phyloP scores from a whole-genome alignment of 1,140 invertebrate genomes.

The Andricus grossulariae region DNA sequence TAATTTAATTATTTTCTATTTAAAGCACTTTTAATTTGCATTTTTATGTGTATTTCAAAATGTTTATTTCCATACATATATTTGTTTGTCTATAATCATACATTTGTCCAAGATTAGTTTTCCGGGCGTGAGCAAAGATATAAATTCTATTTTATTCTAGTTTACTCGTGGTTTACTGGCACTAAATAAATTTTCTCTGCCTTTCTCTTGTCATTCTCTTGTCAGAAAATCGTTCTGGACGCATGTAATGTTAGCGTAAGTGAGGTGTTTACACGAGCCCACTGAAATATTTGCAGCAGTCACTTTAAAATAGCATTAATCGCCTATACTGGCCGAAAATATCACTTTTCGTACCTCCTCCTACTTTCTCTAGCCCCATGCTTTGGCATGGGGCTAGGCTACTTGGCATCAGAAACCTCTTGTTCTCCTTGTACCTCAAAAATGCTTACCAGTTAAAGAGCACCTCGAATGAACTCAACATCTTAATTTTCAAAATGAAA shows the following conservation, averaged over 20 bases:
- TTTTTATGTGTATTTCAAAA: no score
- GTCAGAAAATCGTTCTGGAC: not conserved
- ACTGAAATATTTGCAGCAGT: conserved; percentile 13
- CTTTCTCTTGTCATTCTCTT: not conserved
- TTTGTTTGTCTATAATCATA: no score
- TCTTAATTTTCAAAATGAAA: conserved; percentile 12
- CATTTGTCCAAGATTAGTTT: no score
- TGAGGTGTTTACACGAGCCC: not conserved
- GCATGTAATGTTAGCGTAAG: not conserved
- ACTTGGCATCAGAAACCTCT: conserved; percentile 18
- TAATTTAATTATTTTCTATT: no score
- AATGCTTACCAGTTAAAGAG: conserved; percentile 25
- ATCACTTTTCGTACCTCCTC: conserved; percentile 20
- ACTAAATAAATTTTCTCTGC: not conserved
- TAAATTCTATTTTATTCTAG: not conserved
- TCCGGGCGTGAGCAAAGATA: not conserved
- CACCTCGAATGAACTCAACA: not conserved
- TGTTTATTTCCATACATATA: no score
- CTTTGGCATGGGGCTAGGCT: no score
- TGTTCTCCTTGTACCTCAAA: conserved; percentile 11
- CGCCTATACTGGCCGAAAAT: not conserved
- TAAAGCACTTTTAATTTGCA: no score
- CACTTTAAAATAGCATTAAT: conserved; percentile 31
- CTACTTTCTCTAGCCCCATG: conserved; percentile 18
- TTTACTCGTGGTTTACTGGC: not conserved